A percentile compares a stretch with the other conserved stretches of the same genome.
Evolutionary conservation across 2,888 invertebrate genomes (phyloP).

Genomic region (Drosophila flavopinicola): DNA sequence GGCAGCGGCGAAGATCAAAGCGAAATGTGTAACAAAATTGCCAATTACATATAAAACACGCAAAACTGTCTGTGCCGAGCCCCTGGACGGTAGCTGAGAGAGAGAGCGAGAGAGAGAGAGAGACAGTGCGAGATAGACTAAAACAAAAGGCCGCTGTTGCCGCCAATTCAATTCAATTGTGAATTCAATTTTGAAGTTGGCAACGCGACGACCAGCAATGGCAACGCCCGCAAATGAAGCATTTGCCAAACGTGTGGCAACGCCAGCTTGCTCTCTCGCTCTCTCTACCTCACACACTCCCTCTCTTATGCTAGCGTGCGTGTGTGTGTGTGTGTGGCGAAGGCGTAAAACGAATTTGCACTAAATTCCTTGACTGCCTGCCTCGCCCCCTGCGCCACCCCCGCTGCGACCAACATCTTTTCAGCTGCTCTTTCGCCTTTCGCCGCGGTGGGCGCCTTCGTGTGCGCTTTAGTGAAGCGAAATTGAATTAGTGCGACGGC

Average conservation of each 20-base stretch:
- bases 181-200: conserved; percentile 77
- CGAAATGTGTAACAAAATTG: conserved; percentile 78
- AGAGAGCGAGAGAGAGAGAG: not conserved
- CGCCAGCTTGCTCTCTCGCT: conserved; percentile 17
- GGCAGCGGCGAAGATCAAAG: conserved; percentile 65
- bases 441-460: conserved; percentile 55
- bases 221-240: conserved; percentile 60
- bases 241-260: conserved; percentile 45
- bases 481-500: conserved; percentile 77
- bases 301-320: conserved; percentile 6
- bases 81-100: conserved; percentile 5
- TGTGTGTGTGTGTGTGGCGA: conserved; percentile 23
- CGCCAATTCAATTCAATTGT: conserved; percentile 75
- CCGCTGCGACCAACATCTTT: conserved; percentile 55
- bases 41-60: conserved; percentile 77
- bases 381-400: not conserved
- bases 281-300: not conserved
- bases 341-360: conserved; percentile 78
- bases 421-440: conserved; percentile 44
- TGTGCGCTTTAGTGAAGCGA: conserved; percentile 76
- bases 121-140: conserved; percentile 11
- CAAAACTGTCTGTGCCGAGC: conserved; percentile 62
- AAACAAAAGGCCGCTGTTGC: conserved; percentile 65
- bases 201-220: conserved; percentile 43
- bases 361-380: conserved; percentile 60